Base-by-base conservation (phyloP, 2,113 vertebrate genomes). In the Dendropsophus ebraccatus region DNA sequence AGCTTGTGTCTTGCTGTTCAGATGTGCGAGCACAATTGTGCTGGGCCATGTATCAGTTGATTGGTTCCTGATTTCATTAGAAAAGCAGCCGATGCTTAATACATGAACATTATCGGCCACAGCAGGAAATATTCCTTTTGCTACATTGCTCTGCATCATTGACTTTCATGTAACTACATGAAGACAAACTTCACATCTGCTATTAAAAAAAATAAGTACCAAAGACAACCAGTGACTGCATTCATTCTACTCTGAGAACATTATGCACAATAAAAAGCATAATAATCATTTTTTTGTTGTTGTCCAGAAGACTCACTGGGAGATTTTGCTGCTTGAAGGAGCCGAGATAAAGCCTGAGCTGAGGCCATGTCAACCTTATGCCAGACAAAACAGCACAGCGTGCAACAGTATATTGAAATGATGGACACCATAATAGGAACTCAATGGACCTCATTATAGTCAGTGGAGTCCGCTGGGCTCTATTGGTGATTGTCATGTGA, bases 21-120 rank as follows among this genome's bases (percentile, higher is more conserved):
- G 56, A 86, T 86, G 84, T 78, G 49, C 65, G 13, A 37, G 72
- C 81, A 81, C 52, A 73, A 73, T 86, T 5, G 65, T 30, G 21
- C 32, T 56, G 23, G 3, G 58, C 37, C 45, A 25, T 28, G 23
- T 16, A 85, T 54, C 60, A 85, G 45, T 72, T 70, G 74, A 86
- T 58, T 80, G 74, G 76, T 80, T 81, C 76, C 84, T 73, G 77
- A 81, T 86, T 81, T 81, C 76, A 86, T 81, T 86, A 86, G 65
- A 25, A 72, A 67, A 86, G 56, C 50, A 56, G 84, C 11, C 77
- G 23, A 86, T 81, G 45, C 37, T 47, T 52, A 56, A 86, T 86
- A 86, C 73, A 86, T 86, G 21, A 45, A 19, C 60, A 28, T 47
- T 81, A 56, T 72, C 54, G 76, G n/a, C 60, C 65, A 47, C 50